Percentiles rank a stretch among this genome's conserved stretches.
phyloP scores from a whole-genome alignment of 2,888 invertebrate genomes.

The Tyria jacobaeae region DNA sequence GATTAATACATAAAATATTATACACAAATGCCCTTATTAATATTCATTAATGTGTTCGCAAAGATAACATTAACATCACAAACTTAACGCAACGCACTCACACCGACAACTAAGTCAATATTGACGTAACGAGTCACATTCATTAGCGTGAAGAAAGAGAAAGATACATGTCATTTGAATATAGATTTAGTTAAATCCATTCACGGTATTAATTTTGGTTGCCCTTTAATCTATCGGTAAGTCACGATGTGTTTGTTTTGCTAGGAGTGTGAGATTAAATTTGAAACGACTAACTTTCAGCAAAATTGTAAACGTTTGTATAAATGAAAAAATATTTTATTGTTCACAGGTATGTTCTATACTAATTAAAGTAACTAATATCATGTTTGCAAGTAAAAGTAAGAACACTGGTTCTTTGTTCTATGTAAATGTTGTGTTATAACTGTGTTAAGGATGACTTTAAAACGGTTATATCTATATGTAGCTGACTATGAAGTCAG shows the following conservation, averaged over 20 bases:
- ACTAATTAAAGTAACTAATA: no score
- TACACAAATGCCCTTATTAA: neutral
- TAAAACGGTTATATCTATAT: no score
- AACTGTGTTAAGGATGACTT: no score
- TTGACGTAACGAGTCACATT: conserved; percentile 11
- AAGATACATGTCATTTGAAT: conserved; percentile 16
- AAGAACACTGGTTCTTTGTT: no score
- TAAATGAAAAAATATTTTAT: no score
- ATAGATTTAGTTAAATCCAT: conserved; percentile 7
- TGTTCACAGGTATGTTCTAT: no score
- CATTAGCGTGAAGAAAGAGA: conserved; percentile 2
- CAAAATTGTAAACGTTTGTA: neutral
- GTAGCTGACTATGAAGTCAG: no score
- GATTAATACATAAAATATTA: neutral
- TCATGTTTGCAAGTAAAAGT: no score
- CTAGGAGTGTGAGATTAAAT: neutral
- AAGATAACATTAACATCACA: conserved; percentile 10
- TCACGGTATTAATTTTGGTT: conserved; percentile 3
- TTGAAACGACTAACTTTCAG: conserved; percentile 1
- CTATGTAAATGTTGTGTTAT: no score
- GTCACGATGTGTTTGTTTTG: neutral
- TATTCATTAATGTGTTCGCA: conserved; percentile 1
- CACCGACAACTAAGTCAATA: conserved; percentile 3
- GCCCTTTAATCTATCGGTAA: conserved; percentile 5
- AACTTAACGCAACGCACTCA: conserved; percentile 1